A percentile compares a stretch with the other conserved stretches of the same genome.
These are phyloP conservation scores for Heliconius cydno DNA, from an alignment of 2,888 invertebrate genomes.

Conservation along the genomic window DNA sequence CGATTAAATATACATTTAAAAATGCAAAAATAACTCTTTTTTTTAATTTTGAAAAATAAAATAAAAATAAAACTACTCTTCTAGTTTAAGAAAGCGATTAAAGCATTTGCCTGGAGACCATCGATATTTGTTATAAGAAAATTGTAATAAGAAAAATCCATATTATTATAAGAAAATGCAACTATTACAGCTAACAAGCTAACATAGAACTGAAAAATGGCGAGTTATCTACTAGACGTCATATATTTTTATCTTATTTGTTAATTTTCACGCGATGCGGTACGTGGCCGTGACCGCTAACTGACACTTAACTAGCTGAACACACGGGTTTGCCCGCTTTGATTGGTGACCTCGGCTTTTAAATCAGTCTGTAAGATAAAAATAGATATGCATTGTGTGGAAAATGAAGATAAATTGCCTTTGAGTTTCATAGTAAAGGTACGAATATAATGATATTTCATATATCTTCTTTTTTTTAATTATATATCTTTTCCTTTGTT, in stretches of 20 bases:
- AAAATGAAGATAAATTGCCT: constrained; percentile 36
- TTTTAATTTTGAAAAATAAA: too few relatives aligned
- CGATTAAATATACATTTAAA: too few relatives aligned
- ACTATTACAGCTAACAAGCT: neutral
- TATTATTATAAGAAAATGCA: too few relatives aligned
- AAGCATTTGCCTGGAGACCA: too few relatives aligned
- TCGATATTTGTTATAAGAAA: too few relatives aligned
- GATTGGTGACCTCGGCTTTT: constrained; percentile 7
- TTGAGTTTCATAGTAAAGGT: constrained; percentile 12
- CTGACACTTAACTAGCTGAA: neutral
- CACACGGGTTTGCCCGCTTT: neutral
- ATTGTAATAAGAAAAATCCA: too few relatives aligned
- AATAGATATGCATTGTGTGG: constrained; percentile 26
- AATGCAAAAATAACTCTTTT: too few relatives aligned
- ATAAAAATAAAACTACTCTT: too few relatives aligned
- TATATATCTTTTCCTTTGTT: too few relatives aligned
- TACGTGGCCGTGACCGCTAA: constrained; percentile 9
- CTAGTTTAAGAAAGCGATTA: too few relatives aligned
- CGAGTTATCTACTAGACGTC: neutral
- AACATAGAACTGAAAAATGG: neutral
- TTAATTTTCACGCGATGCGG: constrained; percentile 17
- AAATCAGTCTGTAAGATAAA: constrained; percentile 14
- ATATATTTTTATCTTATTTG: neutral
- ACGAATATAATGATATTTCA: neutral
- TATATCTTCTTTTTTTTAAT: neutral